phyloP scores from a whole-genome alignment of 1,140 invertebrate genomes.

The Drosophila sucinea region DNA sequence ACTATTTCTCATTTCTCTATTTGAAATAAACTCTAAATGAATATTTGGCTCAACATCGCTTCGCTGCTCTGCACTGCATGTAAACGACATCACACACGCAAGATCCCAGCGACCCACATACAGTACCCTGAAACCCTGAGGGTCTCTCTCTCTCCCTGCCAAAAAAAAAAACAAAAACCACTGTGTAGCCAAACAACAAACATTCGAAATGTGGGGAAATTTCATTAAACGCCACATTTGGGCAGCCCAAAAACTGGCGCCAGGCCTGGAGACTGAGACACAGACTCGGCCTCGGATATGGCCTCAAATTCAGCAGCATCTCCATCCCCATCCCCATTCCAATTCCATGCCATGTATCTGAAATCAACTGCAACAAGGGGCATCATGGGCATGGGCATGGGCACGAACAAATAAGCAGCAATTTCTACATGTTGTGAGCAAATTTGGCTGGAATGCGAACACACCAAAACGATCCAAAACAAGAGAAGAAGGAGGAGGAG shows the following conservation, averaged over 20 bases:
- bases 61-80: slow-evolving; percentile 31
- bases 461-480: background rate
- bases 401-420: slow-evolving; percentile 75
- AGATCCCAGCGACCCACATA: slow-evolving; percentile 29
- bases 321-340: background rate
- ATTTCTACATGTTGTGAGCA: slow-evolving; percentile 78
- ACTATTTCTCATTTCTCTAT: too few relatives aligned
- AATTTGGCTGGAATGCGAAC: slow-evolving; percentile 74
- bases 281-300: slow-evolving; percentile 6
- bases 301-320: slow-evolving; percentile 20
- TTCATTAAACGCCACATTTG: slow-evolving; percentile 79
- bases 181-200: slow-evolving; percentile 42
- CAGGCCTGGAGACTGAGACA: slow-evolving; percentile 32
- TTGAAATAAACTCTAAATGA: too few relatives aligned
- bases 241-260: slow-evolving; percentile 73
- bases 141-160: slow-evolving; percentile 42
- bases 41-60: background rate
- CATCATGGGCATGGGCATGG: slow-evolving; percentile 24
- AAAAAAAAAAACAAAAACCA: slow-evolving; percentile 38
- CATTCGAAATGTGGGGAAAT: slow-evolving; percentile 44
- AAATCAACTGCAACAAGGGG: slow-evolving; percentile 48
- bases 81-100: slow-evolving; percentile 31
- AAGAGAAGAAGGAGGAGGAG: background rate
- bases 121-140: slow-evolving; percentile 43
- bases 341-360: slow-evolving; percentile 45